Conservation (phyloP, 2,113 vertebrate species). For the Gadus chalcogrammus region DNA sequence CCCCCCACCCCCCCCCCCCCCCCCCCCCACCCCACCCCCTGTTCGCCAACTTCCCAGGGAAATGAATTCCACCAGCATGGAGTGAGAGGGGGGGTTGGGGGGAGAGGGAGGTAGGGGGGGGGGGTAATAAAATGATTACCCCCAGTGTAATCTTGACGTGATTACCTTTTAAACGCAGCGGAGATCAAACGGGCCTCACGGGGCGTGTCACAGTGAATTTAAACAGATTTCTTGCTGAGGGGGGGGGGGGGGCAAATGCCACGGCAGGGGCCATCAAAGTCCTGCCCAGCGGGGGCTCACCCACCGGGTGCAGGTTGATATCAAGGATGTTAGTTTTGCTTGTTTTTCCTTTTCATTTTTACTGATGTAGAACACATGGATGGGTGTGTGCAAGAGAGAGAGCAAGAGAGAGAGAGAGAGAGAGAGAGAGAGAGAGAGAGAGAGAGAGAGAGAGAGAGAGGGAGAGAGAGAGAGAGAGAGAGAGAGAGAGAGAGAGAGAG, state of each 20-base stretch:
- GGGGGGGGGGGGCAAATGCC: slow-evolving; percentile 25
- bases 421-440: background rate
- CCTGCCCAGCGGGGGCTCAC: background rate
- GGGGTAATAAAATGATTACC: slow-evolving; percentile 58
- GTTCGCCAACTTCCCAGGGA: slow-evolving; percentile 40
- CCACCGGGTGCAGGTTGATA: background rate
- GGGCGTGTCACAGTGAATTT: slow-evolving; percentile 23
- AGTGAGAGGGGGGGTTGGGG: too few species aligned
- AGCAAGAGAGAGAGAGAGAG: too few species aligned
- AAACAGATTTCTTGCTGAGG: slow-evolving; percentile 14
- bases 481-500: too few species aligned
- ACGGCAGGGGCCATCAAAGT: slow-evolving; percentile 29
- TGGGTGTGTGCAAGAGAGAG: too few species aligned
- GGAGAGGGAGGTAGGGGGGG: slow-evolving; percentile 8
- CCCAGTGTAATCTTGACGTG: slow-evolving; percentile 44
- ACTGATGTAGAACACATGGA: too few species aligned
- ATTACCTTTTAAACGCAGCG: slow-evolving; percentile 52
- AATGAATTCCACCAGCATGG: slow-evolving; percentile 41
- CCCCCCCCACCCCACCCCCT: background rate
- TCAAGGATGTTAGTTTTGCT: too few species aligned
- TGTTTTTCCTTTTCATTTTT: too few species aligned
- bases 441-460: too few species aligned
- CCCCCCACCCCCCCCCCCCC: too few species aligned
- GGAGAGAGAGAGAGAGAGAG: too few species aligned
- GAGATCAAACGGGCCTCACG: slow-evolving; percentile 42